phyloP scores from a whole-genome alignment of 2,113 vertebrate genomes.

The Sapajus apella region DNA sequence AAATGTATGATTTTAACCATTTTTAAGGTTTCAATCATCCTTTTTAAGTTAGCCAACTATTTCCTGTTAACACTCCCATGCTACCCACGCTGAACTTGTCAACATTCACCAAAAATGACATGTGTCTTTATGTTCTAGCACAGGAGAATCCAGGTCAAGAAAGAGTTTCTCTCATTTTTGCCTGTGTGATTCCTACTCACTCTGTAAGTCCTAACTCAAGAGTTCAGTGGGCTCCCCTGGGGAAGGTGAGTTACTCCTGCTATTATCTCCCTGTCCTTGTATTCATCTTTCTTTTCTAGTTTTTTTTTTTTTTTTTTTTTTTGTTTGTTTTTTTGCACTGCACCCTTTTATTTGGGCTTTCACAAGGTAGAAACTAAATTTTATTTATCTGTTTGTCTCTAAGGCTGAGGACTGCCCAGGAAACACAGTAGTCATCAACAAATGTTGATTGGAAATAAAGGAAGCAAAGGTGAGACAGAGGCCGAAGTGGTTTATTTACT shows the following conservation, averaged over 20 bases:
- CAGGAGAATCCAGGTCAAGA: background rate
- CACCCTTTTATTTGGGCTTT: background rate
- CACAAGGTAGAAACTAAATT: background rate
- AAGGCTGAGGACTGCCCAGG: background rate
- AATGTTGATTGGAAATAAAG: background rate
- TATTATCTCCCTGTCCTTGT: fast-evolving
- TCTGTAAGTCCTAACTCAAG: background rate
- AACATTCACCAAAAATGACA: background rate
- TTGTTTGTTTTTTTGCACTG: background rate
- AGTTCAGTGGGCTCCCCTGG: background rate
- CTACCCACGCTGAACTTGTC: background rate
- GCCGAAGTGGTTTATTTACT: background rate
- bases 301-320: too few relatives aligned
- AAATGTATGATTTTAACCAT: background rate
- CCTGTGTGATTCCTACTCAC: background rate
- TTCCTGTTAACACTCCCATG: background rate
- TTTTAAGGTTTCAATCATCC: background rate
- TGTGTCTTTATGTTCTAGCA: background rate
- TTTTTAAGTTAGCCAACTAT: background rate
- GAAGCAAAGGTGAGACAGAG: background rate
- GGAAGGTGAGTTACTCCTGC: background rate
- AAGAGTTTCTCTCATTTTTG: background rate
- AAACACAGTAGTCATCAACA: background rate
- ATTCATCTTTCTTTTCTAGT: background rate
- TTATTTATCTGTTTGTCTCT: background rate